Evolutionary conservation across 1,140 invertebrate genomes (phyloP), one percentile per base, ranked within the genome.

Genomic region (Drosophila kikkawai): DNA sequence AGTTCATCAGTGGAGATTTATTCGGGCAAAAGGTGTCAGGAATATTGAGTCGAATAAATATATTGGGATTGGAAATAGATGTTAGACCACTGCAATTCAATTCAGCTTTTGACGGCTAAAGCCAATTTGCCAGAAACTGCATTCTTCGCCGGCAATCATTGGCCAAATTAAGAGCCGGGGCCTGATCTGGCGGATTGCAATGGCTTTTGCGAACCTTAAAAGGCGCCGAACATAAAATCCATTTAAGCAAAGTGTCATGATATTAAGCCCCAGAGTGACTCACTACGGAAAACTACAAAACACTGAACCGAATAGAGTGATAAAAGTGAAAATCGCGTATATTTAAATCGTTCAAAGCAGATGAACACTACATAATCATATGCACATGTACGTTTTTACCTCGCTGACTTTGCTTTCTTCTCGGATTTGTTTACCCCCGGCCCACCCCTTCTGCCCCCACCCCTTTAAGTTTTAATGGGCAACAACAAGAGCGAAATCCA

Each of bases 401-500:
- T 71, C 51, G 47, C 45, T 55, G 61, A 60, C 55, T 73, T 63
- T 70, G 71, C 58, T 51, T 48, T 64, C 65, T 64, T 68, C 56
- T 60, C 34, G 6, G 37, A 45, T 76, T 63, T 87, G 75, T 87
- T 82, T 79, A 82, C 29, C 66, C 44, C 44, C 26, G 19, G 11
- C n/a, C 48, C 26, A 8, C 13, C 32, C 32, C 39, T 32, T 11
- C 17, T 22, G 13, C 32, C 32, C 36, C 45, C 68, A 34, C 19
- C 47, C 29, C 29, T 59, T 39, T 55, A 8, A 32, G 26, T 70
- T 80, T 88, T 83, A 87, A 88, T 88, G 68, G 66, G 70, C 53
- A 58, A 74, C 76, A 75, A 83, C 81, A 77, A 68, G 63, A 60
- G 47, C 47, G 50, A 80, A 88, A 80, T 71, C 82, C 71, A 88